These are phyloP conservation scores for Tethea ocularis DNA, from an alignment of 2,888 invertebrate species.

Conservation along the genomic window DNA sequence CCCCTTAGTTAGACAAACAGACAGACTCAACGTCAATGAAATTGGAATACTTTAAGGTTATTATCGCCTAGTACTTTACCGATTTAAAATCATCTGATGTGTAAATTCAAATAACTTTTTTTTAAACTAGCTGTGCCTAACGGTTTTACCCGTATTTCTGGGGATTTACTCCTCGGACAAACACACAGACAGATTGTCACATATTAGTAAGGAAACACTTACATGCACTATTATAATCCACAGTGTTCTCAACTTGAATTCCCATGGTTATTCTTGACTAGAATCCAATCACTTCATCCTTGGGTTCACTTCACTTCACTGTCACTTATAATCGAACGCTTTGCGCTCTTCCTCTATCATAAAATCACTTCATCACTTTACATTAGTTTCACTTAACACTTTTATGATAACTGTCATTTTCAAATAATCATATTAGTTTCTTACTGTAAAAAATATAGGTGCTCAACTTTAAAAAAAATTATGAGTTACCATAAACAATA, in stretches of 20 bases:
- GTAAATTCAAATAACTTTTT: background rate
- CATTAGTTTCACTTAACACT: slow-evolving; percentile 31
- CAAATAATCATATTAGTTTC: slow-evolving; percentile 15
- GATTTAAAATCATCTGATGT: too few relatives aligned
- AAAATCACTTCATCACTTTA: slow-evolving; percentile 34
- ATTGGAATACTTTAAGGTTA: background rate
- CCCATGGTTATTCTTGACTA: slow-evolving; percentile 64
- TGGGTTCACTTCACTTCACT: slow-evolving; percentile 24
- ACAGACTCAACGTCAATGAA: too few relatives aligned
- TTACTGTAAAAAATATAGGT: slow-evolving; percentile 21
- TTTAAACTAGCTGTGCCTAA: too few relatives aligned
- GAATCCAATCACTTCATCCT: slow-evolving; percentile 46
- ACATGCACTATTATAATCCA: slow-evolving; percentile 77
- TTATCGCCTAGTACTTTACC: background rate
- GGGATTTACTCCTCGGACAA: too few relatives aligned
- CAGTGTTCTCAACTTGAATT: slow-evolving; percentile 77
- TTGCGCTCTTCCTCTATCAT: slow-evolving; percentile 19
- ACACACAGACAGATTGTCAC: too few relatives aligned
- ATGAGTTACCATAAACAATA: too few relatives aligned
- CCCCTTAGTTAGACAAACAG: too few relatives aligned
- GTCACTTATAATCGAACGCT: slow-evolving; percentile 7
- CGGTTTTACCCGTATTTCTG: too few relatives aligned
- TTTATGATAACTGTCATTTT: slow-evolving; percentile 26
- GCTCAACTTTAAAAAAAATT: too few relatives aligned
- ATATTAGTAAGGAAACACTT: slow-evolving; percentile 43